Percentiles rank a stretch among this genome's conserved stretches.
phyloP scores from a whole-genome alignment of 1,140 invertebrate genomes.

The Drosophila nigrodunni region DNA sequence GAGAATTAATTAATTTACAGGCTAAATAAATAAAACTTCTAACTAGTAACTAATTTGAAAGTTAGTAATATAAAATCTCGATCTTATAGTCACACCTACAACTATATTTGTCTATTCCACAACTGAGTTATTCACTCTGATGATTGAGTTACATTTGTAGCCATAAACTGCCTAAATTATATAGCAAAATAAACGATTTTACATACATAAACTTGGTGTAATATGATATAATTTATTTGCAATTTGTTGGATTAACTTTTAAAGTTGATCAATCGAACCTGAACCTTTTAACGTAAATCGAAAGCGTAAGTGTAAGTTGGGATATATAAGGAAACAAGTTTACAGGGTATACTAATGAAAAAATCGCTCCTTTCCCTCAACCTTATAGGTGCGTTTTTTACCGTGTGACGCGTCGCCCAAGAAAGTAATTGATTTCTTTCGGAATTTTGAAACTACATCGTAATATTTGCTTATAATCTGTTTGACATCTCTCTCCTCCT shows the following conservation, averaged over 20 bases:
- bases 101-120: too few species aligned
- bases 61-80: too few species aligned
- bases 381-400: background rate
- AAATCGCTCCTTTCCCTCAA: background rate
- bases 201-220: background rate
- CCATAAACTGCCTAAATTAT: too few species aligned
- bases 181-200: too few species aligned
- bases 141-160: too few species aligned
- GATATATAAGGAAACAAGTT: background rate
- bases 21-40: too few species aligned
- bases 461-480: constrained; percentile 5
- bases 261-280: background rate
- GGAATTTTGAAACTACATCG: constrained; percentile 3
- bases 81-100: too few species aligned
- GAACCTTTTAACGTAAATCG: background rate
- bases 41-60: too few species aligned
- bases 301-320: background rate
- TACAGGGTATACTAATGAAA: background rate
- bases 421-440: background rate
- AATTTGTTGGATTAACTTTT: background rate
- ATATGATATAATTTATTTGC: background rate
- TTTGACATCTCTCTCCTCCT: constrained; percentile 8
- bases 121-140: too few species aligned
- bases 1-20: background rate
- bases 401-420: background rate